Evolutionary conservation across 2,797 vertebrate species (phyloP).

Genomic region (Labeo calbasu): DNA sequence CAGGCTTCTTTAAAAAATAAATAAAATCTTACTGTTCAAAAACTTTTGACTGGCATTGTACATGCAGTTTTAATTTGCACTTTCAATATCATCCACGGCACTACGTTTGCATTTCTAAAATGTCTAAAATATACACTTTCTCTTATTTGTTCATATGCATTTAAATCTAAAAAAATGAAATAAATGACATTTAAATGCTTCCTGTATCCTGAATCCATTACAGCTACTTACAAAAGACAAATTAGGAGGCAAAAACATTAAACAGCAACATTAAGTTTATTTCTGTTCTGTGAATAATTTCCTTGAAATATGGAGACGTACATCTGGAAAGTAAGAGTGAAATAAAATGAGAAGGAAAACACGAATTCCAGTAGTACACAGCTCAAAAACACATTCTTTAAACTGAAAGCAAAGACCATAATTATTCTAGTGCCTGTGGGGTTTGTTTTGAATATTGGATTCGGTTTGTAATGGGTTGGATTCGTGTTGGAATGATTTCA

Average conservation of each 20-base stretch:
- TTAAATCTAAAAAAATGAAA: neutral
- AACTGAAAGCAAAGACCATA: conserved; percentile 46
- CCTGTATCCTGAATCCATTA: neutral
- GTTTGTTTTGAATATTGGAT: neutral
- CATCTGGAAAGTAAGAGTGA: conserved; percentile 53
- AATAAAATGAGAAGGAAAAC: conserved; percentile 44
- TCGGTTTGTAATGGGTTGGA: conserved; percentile 12
- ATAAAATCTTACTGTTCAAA: too few species aligned
- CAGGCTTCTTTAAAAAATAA: too few species aligned
- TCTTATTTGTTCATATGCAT: neutral
- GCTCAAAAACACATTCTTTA: conserved; percentile 23
- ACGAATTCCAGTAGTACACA: conserved; percentile 52
- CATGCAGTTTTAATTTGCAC: neutral
- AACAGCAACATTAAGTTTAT: conserved; percentile 52
- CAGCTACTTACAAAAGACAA: neutral
- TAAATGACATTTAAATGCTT: neutral
- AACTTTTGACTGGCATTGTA: too few species aligned
- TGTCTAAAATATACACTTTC: neutral
- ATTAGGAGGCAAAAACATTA: neutral
- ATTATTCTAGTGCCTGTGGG: conserved; percentile 14
- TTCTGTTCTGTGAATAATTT: conserved; percentile 39
- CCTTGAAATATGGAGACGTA: conserved; percentile 49
- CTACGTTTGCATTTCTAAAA: neutral
- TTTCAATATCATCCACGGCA: neutral
- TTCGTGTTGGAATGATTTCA: conserved; percentile 47